Base-by-base conservation (phyloP, 2,113 vertebrate genomes). In the Microtus montanus region DNA sequence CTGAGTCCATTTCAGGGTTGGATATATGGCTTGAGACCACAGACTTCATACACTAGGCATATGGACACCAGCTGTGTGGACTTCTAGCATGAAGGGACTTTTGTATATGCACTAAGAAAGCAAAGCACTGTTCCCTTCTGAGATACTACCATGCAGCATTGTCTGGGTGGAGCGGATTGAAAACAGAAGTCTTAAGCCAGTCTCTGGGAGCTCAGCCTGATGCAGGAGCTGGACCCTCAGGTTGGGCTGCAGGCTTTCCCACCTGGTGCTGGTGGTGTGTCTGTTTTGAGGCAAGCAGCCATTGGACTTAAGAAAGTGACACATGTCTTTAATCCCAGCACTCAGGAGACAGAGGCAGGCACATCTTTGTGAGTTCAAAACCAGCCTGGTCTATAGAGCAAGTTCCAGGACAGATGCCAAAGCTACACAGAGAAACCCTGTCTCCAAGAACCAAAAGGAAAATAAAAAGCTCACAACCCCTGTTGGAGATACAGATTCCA, bases 11-110 rank as follows among this genome's bases (percentile, higher is more conserved):
- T 33, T 87, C 54, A 33, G 44, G 1, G 15, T 8, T 1, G 0
- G 70, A 17, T 4, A 0, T 20, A 38, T 2, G 38, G 19, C 66
- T 22, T 24, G 4, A 66, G 54, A 66, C 13, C 1, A 1, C 80
- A 71, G 74, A 35, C 47, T 52, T 89, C 9, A n/a, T 7, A 49
- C 38, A 19, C 63, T 28, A 33, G 38, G 1, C 52, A 2, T 20
- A 14, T 58, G 4, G 4, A 24, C 3, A 78, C n/a, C 5, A 2
- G 26, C 47, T 44, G 19, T 83, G 1, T 3, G 3, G 14, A 12
- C 30, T 5, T 41, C 41, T 7, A 77, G 54, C 3, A 30, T 38
- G 12, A 30, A 44, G 61, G 38, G 41, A 78, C 89, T 47, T 47
- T 20, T 41, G 71, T 49, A n/a, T 35, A 66, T 35, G 89, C 35